Conservation (phyloP, 2,113 vertebrate genomes). For the Antechinus flavipes region DNA sequence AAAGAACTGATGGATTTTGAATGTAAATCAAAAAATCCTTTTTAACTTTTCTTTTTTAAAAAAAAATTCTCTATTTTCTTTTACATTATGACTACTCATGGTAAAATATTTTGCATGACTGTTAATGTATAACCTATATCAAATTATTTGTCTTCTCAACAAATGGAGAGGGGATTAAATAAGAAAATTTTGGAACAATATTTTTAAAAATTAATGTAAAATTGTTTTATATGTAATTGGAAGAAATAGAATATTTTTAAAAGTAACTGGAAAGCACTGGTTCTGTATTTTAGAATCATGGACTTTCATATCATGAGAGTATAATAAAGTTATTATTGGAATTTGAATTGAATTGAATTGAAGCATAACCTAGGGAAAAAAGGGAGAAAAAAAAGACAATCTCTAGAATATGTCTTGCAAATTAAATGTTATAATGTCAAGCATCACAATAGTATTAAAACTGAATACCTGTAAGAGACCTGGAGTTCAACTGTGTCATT, state of each 20-base stretch:
- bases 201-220: background rate
- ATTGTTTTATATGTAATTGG: background rate
- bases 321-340: background rate
- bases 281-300: background rate
- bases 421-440: background rate
- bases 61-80: background rate
- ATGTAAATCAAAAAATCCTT: background rate
- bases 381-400: background rate
- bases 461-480: background rate
- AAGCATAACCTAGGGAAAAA: background rate
- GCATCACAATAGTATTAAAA: background rate
- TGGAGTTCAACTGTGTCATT: background rate
- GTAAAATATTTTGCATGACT: background rate
- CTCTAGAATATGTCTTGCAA: background rate
- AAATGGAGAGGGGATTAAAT: background rate
- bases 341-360: background rate
- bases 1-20: background rate
- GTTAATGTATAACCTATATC: background rate
- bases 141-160: too few relatives aligned
- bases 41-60: background rate
- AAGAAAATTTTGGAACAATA: background rate
- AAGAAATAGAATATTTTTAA: background rate
- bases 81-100: background rate
- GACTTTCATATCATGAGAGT: background rate
- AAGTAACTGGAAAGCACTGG: background rate